phyloP scores from a whole-genome alignment of 1,140 invertebrate genomes.

The Drosophila asahinai region DNA sequence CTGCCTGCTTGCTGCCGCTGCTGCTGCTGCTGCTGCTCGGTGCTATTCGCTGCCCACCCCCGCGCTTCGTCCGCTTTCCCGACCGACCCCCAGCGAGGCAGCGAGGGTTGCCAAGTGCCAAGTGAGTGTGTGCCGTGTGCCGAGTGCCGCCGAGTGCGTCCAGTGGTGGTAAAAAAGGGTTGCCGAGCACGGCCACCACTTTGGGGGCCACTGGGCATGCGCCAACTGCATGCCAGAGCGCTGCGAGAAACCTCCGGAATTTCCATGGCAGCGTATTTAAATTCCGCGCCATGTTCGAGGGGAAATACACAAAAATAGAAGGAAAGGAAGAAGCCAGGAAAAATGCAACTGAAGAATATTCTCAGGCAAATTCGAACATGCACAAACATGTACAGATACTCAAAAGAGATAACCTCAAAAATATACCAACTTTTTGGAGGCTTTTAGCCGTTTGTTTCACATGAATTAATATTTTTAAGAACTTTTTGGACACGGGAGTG shows the following conservation, averaged over 20 bases:
- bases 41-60: conserved; percentile 5
- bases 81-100: conserved; percentile 5
- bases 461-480: no score
- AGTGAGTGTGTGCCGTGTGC: conserved; percentile 24
- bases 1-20: background rate
- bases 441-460: no score
- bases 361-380: no score
- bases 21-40: conserved; percentile 3
- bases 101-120: conserved; percentile 38
- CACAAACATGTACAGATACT: no score
- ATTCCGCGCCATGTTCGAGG: conserved; percentile 3
- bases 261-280: background rate
- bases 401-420: no score
- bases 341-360: no score
- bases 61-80: conserved; percentile 18
- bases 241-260: background rate
- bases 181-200: conserved; percentile 13
- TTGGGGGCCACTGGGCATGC: conserved; percentile 23
- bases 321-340: no score
- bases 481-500: no score
- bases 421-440: no score
- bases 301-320: no score
- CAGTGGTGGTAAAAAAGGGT: conserved; percentile 19
- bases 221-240: conserved; percentile 10
- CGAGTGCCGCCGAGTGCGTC: conserved; percentile 1